Evolutionary conservation across 2,888 invertebrate species (phyloP).

Genomic region (Arrhopalites spinosus): DNA sequence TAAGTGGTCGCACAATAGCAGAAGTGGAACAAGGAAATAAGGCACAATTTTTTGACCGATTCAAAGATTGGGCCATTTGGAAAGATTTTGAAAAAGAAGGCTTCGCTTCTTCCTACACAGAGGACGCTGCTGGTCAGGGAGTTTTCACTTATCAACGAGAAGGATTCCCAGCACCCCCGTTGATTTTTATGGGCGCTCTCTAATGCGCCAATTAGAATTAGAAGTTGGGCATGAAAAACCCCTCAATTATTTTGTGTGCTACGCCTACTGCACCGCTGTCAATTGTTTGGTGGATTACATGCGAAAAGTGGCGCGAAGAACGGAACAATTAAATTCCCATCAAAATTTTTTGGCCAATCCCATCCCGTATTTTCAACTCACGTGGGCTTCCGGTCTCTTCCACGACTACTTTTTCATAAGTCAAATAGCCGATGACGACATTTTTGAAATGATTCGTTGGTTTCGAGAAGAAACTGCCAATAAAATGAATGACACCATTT

Average conservation of each 20-base stretch:
- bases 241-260: constrained; percentile 74
- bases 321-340: constrained; percentile 59
- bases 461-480: constrained; percentile 61
- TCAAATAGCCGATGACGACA: constrained; percentile 71
- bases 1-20: background rate
- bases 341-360: background rate
- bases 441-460: constrained; percentile 66
- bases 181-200: background rate
- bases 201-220: background rate
- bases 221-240: background rate
- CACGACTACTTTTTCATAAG: constrained; percentile 85
- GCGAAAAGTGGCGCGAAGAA: constrained; percentile 72
- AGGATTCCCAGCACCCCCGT: background rate
- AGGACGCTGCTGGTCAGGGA: background rate
- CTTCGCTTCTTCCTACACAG: background rate
- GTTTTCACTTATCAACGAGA: background rate
- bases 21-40: background rate
- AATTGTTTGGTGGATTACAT: constrained; percentile 80
- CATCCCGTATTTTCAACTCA: constrained; percentile 62
- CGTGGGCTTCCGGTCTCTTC: constrained; percentile 81
- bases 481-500: constrained; percentile 69
- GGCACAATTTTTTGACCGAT: too few species aligned
- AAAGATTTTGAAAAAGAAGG: background rate
- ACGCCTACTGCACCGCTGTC: constrained; percentile 77
- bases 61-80: constrained; percentile 4